These are phyloP conservation scores for Ceratosolen solmsi DNA, from an alignment of 1,140 invertebrate species.

Conservation along the genomic window DNA sequence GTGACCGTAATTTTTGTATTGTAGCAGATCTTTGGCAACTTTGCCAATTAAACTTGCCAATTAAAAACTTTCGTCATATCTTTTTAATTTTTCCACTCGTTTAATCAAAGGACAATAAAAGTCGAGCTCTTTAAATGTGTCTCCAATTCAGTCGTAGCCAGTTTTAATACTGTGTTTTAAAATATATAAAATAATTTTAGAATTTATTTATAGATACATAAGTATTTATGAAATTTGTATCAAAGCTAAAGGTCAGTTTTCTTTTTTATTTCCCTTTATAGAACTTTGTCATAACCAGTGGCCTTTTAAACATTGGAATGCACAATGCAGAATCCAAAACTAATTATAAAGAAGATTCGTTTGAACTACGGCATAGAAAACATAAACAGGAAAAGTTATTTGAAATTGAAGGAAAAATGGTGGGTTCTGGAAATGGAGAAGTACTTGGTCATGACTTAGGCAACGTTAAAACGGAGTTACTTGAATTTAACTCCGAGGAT, in stretches of 20 bases:
- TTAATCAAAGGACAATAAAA: no score
- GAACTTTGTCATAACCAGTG: slow-evolving; percentile 59
- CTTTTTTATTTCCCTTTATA: slow-evolving; percentile 54
- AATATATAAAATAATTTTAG: no score
- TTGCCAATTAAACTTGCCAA: no score
- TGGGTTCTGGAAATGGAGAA: slow-evolving; percentile 67
- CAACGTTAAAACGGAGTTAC: slow-evolving; percentile 63
- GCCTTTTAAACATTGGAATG: slow-evolving; percentile 57
- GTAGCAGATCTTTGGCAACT: no score
- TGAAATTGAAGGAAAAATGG: slow-evolving; percentile 61
- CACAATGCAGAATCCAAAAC: slow-evolving; percentile 62
- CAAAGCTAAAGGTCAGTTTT: no score
- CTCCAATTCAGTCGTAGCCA: background rate
- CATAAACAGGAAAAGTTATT: slow-evolving; percentile 42
- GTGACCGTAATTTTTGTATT: no score
- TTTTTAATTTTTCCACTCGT: no score
- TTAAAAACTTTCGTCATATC: no score
- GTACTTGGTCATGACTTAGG: slow-evolving; percentile 60
- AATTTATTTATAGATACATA: background rate
- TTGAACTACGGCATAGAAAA: slow-evolving; percentile 62
- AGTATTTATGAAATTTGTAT: background rate
- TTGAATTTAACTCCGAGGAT: slow-evolving; percentile 66
- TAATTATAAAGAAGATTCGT: slow-evolving; percentile 50
- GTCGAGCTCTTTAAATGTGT: no score
- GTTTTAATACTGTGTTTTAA: no score